Conservation (phyloP, 2,113 vertebrate genomes). For the Sclerurus mexicanus region DNA sequence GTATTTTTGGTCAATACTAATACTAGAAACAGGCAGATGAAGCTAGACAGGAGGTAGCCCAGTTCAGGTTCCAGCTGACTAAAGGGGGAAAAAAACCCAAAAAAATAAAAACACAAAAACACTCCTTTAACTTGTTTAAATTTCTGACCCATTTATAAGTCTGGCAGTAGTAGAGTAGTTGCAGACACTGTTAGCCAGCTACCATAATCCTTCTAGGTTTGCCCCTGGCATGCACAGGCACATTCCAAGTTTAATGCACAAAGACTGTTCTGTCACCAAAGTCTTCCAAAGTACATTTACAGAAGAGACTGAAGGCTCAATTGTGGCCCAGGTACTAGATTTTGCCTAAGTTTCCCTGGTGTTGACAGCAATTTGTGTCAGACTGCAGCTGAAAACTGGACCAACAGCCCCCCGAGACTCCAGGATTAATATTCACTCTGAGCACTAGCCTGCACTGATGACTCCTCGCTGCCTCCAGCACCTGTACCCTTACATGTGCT, state of each 20-base stretch:
- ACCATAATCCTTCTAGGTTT: constrained; percentile 51
- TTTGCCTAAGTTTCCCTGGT: constrained; percentile 8
- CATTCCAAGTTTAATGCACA: constrained; percentile 37
- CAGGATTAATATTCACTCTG: neutral
- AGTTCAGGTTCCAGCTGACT: constrained; percentile 9
- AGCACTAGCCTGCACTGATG: neutral
- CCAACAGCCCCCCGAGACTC: neutral
- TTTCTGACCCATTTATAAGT: constrained; percentile 26
- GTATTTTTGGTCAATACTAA: neutral
- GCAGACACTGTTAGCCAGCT: constrained; percentile 11
- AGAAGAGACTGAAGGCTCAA: constrained; percentile 29
- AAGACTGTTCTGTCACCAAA: constrained; percentile 46
- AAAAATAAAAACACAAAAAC: no score
- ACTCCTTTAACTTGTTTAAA: neutral
- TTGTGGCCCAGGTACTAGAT: constrained; percentile 30
- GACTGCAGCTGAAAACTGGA: constrained; percentile 11
- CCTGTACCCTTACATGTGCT: neutral
- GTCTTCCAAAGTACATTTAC: constrained; percentile 12
- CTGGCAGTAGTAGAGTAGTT: constrained; percentile 25
- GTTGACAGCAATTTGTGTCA: constrained; percentile 35
- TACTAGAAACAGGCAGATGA: neutral
- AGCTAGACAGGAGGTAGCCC: neutral
- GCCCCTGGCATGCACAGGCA: constrained; percentile 19
- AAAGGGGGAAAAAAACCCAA: neutral
- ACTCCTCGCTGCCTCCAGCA: neutral